Evolutionary conservation across 1,140 invertebrate genomes (phyloP).

Genomic region (Brachionus paranguensis): DNA sequence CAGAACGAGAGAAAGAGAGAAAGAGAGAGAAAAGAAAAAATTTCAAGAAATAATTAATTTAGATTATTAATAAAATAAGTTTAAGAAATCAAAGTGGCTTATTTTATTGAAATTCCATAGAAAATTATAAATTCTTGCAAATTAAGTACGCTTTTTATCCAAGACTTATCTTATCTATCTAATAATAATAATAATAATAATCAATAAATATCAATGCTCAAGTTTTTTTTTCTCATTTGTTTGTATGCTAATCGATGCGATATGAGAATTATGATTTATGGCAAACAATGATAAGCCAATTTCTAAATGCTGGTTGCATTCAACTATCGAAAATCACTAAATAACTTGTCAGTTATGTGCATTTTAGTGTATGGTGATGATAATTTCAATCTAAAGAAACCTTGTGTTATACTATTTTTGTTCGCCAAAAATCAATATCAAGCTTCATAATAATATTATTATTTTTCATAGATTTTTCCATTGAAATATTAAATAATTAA

Average conservation of each 20-base stretch:
- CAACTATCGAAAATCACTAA: neutral
- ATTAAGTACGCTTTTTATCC: neutral
- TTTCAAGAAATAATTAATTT: constrained; percentile 3
- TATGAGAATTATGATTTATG: constrained; percentile 1
- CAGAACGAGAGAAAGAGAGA: neutral
- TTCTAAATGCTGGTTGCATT: neutral
- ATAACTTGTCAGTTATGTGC: neutral
- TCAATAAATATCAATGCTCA: neutral
- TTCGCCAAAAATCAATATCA: neutral
- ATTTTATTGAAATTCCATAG: neutral
- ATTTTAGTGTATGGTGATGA: neutral
- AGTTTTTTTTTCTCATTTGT: neutral
- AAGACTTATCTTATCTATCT: constrained; percentile 28
- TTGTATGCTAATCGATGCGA: neutral
- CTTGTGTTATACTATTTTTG: neutral
- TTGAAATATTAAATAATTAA: constrained; percentile 5
- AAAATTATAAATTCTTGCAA: neutral
- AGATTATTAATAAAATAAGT: neutral
- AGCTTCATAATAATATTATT: constrained; percentile 2
- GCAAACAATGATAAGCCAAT: neutral
- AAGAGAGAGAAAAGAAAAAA: neutral
- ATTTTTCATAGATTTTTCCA: neutral
- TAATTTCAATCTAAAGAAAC: neutral
- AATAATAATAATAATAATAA: neutral
- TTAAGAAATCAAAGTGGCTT: neutral